Percentiles rank a stretch among this genome's conserved stretches.
These are phyloP conservation scores for Catocala sponsa DNA, from an alignment of 2,888 invertebrate genomes.

Conservation along the genomic window DNA sequence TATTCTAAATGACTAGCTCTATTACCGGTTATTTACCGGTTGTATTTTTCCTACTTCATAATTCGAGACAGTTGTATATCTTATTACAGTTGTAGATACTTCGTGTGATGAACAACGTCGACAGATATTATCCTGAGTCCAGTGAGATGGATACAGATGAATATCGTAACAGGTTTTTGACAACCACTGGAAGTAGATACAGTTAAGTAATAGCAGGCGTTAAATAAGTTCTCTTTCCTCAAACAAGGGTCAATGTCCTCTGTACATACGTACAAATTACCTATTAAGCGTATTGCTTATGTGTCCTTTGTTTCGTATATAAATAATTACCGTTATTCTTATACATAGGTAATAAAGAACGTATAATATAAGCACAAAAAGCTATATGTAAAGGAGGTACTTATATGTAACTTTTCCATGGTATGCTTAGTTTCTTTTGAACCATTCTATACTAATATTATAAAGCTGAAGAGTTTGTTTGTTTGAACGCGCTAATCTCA, in stretches of 20 bases:
- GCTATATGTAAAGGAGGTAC: too few relatives aligned
- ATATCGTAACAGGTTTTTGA: constrained; percentile 56
- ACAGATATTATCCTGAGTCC: constrained; percentile 11
- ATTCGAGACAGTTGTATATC: background rate
- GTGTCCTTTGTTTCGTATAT: too few relatives aligned
- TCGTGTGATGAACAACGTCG: background rate
- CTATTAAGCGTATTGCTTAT: background rate
- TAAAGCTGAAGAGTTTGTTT: too few relatives aligned
- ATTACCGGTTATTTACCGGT: constrained; percentile 1
- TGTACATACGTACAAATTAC: constrained; percentile 22
- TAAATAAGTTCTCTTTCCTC: constrained; percentile 41
- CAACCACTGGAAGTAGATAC: constrained; percentile 47
- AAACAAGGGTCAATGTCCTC: constrained; percentile 41
- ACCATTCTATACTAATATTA: too few relatives aligned
- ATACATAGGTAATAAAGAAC: too few relatives aligned
- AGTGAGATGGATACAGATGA: constrained; percentile 54
- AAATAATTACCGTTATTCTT: too few relatives aligned
- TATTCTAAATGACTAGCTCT: background rate
- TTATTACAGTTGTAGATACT: background rate
- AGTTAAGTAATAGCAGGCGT: constrained; percentile 43
- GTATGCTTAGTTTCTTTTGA: too few relatives aligned
- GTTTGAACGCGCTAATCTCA: too few relatives aligned
- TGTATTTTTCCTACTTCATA: background rate
- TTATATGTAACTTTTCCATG: too few relatives aligned
- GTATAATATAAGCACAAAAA: too few relatives aligned